A percentile compares a stretch with the other conserved stretches of the same genome.
Evolutionary conservation across 2,113 vertebrate species (phyloP).

Genomic region (Perca flavescens): DNA sequence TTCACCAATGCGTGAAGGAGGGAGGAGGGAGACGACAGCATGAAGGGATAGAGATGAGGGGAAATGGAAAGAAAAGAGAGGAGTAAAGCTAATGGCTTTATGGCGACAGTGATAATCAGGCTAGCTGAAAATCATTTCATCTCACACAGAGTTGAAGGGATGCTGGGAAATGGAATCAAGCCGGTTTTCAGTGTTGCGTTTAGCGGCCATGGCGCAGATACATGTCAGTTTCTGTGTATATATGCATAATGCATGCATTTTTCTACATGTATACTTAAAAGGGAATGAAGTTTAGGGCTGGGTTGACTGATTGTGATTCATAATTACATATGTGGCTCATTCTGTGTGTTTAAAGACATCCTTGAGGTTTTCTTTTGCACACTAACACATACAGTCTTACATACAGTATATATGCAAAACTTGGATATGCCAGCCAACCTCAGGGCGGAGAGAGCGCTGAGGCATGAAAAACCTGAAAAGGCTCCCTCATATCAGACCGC

Average conservation of each 20-base stretch:
- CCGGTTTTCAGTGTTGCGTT: constrained; percentile 40
- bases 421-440: constrained; percentile 17
- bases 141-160: constrained; percentile 60
- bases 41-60: constrained; percentile 32
- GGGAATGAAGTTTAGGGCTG: not conserved
- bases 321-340: constrained; percentile 8
- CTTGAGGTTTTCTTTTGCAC: not conserved
- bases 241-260: not conserved
- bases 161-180: constrained; percentile 55
- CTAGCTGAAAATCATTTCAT: constrained; percentile 66
- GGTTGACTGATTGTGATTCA: not conserved
- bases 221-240: constrained; percentile 21
- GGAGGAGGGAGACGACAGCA: constrained; percentile 62
- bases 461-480: constrained; percentile 71
- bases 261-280: not conserved
- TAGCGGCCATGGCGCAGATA: constrained; percentile 14
- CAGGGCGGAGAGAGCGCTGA: constrained; percentile 45
- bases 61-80: constrained; percentile 3
- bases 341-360: constrained; percentile 19
- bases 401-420: constrained; percentile 6
- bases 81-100: constrained; percentile 66
- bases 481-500: constrained; percentile 68
- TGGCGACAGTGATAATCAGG: constrained; percentile 77
- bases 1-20: constrained; percentile 80
- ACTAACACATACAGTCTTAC: not conserved